Evolutionary conservation across 2,888 invertebrate species (phyloP), one percentile per base, ranked within the genome.

Genomic region (Mellilla xanthometata): DNA sequence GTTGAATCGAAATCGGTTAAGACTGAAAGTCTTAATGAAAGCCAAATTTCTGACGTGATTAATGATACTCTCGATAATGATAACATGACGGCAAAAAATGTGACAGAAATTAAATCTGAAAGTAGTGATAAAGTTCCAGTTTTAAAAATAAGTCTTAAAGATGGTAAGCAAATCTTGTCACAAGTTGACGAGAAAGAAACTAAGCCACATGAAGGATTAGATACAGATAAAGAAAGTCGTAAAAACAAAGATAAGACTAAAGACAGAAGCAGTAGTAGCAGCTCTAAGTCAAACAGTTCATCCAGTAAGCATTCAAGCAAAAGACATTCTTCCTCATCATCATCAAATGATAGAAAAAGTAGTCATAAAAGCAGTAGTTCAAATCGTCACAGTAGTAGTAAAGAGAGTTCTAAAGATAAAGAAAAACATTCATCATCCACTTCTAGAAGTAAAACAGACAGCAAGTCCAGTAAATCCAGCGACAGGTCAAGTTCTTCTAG

Each of bases 131-230:
- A 53, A 46, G 44, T 89, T 52, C 85, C 83, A 35, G 81, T 80
- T 46, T 76, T 83, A 65, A 95, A 94, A 83, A 92, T 94, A 59
- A 91, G 93, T 23, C 86, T 94, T 47, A 93, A 93, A 68, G 94
- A 95, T 81, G 94, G 94, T 9, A 94, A 94, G 78, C 93, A 94
- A 76, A 90, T 93, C 32, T 81, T 94, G 64, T 91, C 93, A 4
- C 92, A 93, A 79, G 86, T 93, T 51, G 90, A 83, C 54, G 85
- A 84, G 48, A 71, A 49, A 50, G 79, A 76, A 53, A 69, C 54
- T 54, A 78, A 79, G 61, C 67, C 68, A 45, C 72, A 71, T 26
- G 80, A 79, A 40, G 70, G 65, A 24, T 78, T 77, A 54, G 76
- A 79, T 39, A 71, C 72, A 28, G 81, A 76, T 64, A 82, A 84